Evolutionary conservation across 2,113 vertebrate genomes (phyloP).

Genomic region (Theristicus caerulescens): DNA sequence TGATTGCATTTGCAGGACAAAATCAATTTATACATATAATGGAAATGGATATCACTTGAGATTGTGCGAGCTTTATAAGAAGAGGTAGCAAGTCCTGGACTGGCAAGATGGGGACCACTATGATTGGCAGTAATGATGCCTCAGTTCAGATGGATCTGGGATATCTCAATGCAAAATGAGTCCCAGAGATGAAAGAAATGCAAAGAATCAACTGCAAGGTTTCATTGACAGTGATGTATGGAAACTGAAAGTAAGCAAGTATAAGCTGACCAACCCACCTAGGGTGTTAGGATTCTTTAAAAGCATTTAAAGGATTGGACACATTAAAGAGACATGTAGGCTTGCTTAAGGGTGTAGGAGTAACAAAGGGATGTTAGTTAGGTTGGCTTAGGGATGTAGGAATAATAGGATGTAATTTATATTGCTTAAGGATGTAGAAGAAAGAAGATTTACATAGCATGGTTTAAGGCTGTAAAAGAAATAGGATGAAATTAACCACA

Average conservation of each 20-base stretch:
- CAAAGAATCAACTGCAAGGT: not conserved
- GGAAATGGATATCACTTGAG: not conserved
- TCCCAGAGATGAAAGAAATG: not conserved
- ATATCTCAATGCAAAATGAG: not conserved
- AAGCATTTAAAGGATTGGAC: not conserved
- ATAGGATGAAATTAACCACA: slow-evolving; percentile 30
- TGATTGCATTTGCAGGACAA: not conserved
- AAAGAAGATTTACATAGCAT: not conserved
- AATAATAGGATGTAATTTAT: slow-evolving; percentile 27
- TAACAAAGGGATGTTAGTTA: not conserved
- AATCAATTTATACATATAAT: not conserved
- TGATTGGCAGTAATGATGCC: not conserved
- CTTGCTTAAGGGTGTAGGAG: not conserved
- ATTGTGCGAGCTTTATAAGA: not conserved
- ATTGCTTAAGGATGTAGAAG: not conserved
- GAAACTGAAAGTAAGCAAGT: not conserved
- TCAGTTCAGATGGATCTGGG: not conserved
- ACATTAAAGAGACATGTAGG: not conserved
- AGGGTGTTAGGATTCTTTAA: not conserved
- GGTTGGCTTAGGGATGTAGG: not conserved
- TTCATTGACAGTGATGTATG: not conserved
- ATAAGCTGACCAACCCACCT: not conserved
- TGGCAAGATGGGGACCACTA: not conserved
- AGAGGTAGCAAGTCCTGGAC: not conserved
- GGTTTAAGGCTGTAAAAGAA: slow-evolving; percentile 23